Conservation (phyloP, 2,888 invertebrate genomes). For the Tetheella fluctuosa region DNA sequence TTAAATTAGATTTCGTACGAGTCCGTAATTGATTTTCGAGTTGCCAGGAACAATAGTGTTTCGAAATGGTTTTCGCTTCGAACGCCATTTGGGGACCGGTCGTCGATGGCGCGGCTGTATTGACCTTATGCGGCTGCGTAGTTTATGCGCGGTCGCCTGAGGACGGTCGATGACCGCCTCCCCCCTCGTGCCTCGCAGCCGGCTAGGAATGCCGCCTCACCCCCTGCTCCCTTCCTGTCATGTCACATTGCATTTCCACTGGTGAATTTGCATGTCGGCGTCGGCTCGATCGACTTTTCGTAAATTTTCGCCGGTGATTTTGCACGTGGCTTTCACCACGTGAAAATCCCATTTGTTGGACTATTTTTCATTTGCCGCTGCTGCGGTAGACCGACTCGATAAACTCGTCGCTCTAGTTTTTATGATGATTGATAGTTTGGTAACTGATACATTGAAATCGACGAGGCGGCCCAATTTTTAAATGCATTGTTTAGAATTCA, state of each 20-base stretch:
- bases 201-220: slow-evolving; percentile 70
- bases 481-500: background rate
- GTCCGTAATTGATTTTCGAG: slow-evolving; percentile 71
- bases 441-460: slow-evolving; percentile 30
- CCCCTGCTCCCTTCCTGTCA: slow-evolving; percentile 57
- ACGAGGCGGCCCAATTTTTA: background rate
- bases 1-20: slow-evolving; percentile 68
- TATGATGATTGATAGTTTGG: slow-evolving; percentile 39
- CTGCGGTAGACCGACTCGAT: slow-evolving; percentile 42
- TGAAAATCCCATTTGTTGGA: slow-evolving; percentile 39
- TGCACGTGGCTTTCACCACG: slow-evolving; percentile 56
- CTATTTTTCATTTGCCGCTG: slow-evolving; percentile 38
- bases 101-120: slow-evolving; percentile 62
- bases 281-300: slow-evolving; percentile 43
- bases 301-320: slow-evolving; percentile 40
- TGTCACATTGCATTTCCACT: slow-evolving; percentile 77
- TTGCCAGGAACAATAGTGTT: slow-evolving; percentile 66
- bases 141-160: slow-evolving; percentile 77
- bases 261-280: slow-evolving; percentile 74
- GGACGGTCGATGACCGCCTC: slow-evolving; percentile 82
- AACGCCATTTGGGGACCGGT: slow-evolving; percentile 40
- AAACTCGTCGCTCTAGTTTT: slow-evolving; percentile 40
- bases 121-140: slow-evolving; percentile 82
- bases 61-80: slow-evolving; percentile 58
- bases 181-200: slow-evolving; percentile 47